Percentiles rank a stretch among this genome's conserved stretches.
Evolutionary conservation across 2,113 vertebrate genomes (phyloP).

Genomic region (Ptychochromis oligacanthus): DNA sequence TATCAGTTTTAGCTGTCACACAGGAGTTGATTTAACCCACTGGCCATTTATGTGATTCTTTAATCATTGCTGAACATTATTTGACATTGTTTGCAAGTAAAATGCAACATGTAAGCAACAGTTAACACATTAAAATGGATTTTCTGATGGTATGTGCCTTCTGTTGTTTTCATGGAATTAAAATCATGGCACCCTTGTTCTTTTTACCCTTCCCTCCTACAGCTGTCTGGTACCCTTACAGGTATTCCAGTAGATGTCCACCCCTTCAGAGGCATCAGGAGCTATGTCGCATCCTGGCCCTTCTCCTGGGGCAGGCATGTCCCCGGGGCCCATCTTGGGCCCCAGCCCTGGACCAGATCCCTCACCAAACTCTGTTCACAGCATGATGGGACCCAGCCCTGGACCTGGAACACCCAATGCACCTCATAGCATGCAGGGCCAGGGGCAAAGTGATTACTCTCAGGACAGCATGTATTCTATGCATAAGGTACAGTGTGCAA

Average conservation of each 20-base stretch:
- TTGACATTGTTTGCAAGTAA: rapidly evolving
- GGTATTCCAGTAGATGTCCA: slow-evolving; percentile 87
- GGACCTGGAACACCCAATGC: slow-evolving; percentile 93
- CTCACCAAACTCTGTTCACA: slow-evolving; percentile 96
- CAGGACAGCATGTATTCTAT: slow-evolving; percentile 92
- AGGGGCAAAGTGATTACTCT: slow-evolving; percentile 88
- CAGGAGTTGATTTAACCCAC: neutral
- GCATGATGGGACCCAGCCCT: slow-evolving; percentile 98
- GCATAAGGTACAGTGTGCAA: slow-evolving; percentile 86
- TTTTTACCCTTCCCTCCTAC: neutral
- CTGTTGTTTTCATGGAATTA: neutral
- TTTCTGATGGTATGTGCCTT: neutral
- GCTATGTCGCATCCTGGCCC: slow-evolving; percentile 96
- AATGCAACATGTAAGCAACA: too few relatives aligned
- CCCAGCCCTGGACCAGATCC: slow-evolving; percentile 96
- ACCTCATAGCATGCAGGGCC: slow-evolving; percentile 85
- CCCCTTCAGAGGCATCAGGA: slow-evolving; percentile 88
- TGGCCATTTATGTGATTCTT: neutral
- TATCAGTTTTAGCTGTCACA: neutral
- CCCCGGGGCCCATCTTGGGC: slow-evolving; percentile 96
- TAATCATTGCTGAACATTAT: neutral
- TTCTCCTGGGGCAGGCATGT: slow-evolving; percentile 93
- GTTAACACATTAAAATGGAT: neutral
- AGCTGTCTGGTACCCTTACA: slow-evolving; percentile 41
- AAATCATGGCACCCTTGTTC: neutral